Evolutionary conservation across 1,140 invertebrate genomes (phyloP).

Genomic region (Drosophila leontia): DNA sequence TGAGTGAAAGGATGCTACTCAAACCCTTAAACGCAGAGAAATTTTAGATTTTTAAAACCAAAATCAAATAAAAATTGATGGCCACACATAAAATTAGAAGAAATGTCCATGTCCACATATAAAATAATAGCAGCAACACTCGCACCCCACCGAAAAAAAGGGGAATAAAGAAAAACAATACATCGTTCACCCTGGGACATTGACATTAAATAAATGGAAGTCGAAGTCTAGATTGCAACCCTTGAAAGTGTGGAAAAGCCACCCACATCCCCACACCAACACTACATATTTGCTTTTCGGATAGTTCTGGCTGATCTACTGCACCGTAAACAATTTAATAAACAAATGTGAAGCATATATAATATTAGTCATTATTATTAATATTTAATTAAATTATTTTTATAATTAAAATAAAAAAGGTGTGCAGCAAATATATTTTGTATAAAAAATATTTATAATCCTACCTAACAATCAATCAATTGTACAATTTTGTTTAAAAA

Average conservation of each 20-base stretch:
- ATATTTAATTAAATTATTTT: background rate
- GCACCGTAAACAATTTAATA: constrained; percentile 7
- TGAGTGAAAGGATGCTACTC: background rate
- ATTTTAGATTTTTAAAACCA: background rate
- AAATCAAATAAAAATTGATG: constrained; percentile 22
- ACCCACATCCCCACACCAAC: constrained; percentile 2
- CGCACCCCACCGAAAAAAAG: background rate
- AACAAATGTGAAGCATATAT: background rate
- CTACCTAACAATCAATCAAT: background rate
- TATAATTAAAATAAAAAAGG: background rate
- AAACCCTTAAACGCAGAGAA: background rate
- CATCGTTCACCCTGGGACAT: constrained; percentile 20
- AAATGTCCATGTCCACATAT: constrained; percentile 10
- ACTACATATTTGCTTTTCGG: constrained; percentile 54
- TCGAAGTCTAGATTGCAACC: constrained; percentile 19
- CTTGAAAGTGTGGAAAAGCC: constrained; percentile 14
- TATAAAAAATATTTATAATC: background rate
- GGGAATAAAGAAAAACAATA: background rate
- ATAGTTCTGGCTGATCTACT: constrained; percentile 24
- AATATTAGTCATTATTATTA: background rate
- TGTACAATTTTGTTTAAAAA: background rate
- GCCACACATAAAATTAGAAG: constrained; percentile 19
- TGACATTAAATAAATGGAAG: constrained; percentile 23
- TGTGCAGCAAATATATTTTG: background rate
- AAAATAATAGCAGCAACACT: constrained; percentile 4